Evolutionary conservation across 1,140 invertebrate species (phyloP).

Genomic region (Atta texana): DNA sequence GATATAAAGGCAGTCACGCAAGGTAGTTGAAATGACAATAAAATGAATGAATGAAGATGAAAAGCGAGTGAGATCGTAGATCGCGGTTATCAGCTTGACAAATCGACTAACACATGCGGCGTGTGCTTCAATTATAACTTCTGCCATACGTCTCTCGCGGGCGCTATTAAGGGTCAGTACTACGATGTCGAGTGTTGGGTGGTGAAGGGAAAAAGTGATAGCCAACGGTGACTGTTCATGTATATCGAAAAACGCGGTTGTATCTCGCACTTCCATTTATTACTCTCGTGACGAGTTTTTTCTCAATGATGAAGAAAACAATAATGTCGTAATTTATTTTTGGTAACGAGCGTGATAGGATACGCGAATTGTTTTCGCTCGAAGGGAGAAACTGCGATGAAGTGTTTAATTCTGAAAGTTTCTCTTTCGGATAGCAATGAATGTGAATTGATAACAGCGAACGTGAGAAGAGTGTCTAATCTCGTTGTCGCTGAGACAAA

Average conservation of each 20-base stretch:
- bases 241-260: slow-evolving; percentile 17
- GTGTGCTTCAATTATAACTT: slow-evolving; percentile 81
- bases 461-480: background rate
- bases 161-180: slow-evolving; percentile 55
- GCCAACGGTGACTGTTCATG: background rate
- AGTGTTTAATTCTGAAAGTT: background rate
- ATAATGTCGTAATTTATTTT: slow-evolving; percentile 11
- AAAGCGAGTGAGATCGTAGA: background rate
- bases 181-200: background rate
- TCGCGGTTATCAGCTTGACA: slow-evolving; percentile 57
- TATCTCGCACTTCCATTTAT: slow-evolving; percentile 25
- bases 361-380: background rate
- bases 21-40: slow-evolving; percentile 18
- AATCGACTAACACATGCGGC: slow-evolving; percentile 75
- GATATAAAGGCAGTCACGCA: background rate
- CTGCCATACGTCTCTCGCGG: slow-evolving; percentile 66
- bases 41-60: slow-evolving; percentile 16
- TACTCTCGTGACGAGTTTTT: background rate
- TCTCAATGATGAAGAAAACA: background rate
- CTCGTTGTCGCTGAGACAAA: background rate
- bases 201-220: background rate
- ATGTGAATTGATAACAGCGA: no score
- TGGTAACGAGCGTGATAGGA: background rate
- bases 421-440: background rate
- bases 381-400: background rate